Evolutionary conservation across 2,113 vertebrate genomes (phyloP).

Genomic region (Centropus bengalensis): DNA sequence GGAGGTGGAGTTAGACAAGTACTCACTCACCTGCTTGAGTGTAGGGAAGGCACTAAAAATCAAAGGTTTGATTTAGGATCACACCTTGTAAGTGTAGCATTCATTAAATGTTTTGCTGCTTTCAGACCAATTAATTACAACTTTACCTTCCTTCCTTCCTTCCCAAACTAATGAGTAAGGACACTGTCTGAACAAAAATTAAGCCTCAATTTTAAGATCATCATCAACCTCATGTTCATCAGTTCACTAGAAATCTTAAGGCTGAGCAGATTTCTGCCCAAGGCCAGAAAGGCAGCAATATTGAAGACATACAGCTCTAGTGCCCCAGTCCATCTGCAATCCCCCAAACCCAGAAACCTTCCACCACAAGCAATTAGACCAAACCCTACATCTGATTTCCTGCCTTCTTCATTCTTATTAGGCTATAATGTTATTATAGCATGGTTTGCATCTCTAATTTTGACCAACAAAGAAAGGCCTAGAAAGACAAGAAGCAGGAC

Average conservation of each 20-base stretch:
- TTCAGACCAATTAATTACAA: neutral
- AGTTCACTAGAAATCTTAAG: neutral
- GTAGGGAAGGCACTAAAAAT: neutral
- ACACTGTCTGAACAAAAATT: neutral
- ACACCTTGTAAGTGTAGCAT: neutral
- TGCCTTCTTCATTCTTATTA: neutral
- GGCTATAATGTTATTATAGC: neutral
- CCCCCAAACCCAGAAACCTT: neutral
- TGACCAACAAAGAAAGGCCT: neutral
- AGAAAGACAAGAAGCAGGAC: neutral
- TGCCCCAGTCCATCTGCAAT: neutral
- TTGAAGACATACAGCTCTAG: neutral
- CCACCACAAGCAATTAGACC: rapidly evolving
- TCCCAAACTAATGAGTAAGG: neutral
- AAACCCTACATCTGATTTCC: neutral
- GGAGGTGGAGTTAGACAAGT: neutral
- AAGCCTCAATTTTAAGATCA: neutral
- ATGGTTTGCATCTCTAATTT: neutral
- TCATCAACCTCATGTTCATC: neutral
- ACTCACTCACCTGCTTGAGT: neutral
- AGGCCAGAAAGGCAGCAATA: neutral
- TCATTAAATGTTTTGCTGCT: neutral
- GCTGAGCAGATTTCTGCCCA: neutral
- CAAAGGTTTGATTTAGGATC: neutral
- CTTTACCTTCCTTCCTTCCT: neutral